These are phyloP conservation scores for Drosophila micromelanica DNA, from an alignment of 1,140 invertebrate species.

Conservation along the genomic window DNA sequence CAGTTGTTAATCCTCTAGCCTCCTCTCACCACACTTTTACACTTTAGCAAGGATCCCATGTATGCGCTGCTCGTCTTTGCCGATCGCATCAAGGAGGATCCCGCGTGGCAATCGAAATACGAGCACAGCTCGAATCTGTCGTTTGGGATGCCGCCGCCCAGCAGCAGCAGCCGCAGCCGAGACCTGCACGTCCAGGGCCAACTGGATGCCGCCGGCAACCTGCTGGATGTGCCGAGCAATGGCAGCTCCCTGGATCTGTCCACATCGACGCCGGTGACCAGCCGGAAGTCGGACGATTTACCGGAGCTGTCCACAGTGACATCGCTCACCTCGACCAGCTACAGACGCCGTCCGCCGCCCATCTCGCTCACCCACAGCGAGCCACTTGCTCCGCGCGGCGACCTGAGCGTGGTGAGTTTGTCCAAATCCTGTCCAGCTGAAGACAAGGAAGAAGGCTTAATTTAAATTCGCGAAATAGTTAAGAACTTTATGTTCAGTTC, in stretches of 20 bases:
- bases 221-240: conserved; percentile 31
- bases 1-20: too few species aligned
- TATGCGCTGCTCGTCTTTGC: conserved; percentile 70
- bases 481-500: too few species aligned
- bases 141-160: conserved; percentile 14
- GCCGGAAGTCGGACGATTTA: conserved; percentile 32
- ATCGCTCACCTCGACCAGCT: background rate
- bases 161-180: too few species aligned
- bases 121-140: conserved; percentile 9
- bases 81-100: conserved; percentile 50
- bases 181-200: too few species aligned
- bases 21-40: background rate
- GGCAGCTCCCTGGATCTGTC: conserved; percentile 50
- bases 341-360: conserved; percentile 9
- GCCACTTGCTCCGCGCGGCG: conserved; percentile 17
- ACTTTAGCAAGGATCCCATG: conserved; percentile 69
- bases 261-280: conserved; percentile 66
- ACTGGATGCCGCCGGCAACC: conserved; percentile 5
- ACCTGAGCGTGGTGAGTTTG: conserved; percentile 57
- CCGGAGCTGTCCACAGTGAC: background rate
- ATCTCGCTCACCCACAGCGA: background rate
- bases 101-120: background rate
- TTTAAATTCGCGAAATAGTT: too few species aligned
- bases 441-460: too few species aligned
- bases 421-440: too few species aligned